phyloP scores from a whole-genome alignment of 2,888 invertebrate genomes.

The Callosobruchus maculatus region DNA sequence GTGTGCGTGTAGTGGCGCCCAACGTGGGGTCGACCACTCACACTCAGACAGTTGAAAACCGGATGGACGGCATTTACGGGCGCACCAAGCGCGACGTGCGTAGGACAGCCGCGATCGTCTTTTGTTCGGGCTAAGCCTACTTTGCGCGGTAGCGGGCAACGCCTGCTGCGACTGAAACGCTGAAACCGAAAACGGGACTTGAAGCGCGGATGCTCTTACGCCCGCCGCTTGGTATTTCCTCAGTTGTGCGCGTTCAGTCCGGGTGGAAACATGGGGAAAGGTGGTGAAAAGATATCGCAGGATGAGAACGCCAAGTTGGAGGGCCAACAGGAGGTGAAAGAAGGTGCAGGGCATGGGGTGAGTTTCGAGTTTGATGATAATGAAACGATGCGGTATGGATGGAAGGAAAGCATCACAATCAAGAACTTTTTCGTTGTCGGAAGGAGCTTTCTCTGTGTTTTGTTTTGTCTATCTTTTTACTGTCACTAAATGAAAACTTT shows the following conservation, averaged over 20 bases:
- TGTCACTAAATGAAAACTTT: too few species aligned
- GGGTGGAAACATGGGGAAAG: constrained; percentile 29
- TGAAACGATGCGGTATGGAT: too few species aligned
- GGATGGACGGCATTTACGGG: neutral
- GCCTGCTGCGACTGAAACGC: neutral
- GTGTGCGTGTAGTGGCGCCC: neutral
- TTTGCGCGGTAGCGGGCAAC: neutral
- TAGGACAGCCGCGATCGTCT: neutral
- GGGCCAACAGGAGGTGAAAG: constrained; percentile 12
- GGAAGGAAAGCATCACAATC: too few species aligned
- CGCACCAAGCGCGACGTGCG: neutral
- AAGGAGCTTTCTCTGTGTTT: too few species aligned
- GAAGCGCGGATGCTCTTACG: neutral
- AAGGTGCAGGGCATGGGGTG: constrained; percentile 12
- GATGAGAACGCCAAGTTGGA: constrained; percentile 19
- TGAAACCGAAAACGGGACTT: neutral
- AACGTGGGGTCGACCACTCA: neutral
- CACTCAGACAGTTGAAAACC: neutral
- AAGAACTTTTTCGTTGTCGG: too few species aligned
- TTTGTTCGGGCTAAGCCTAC: neutral
- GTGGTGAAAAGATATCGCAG: constrained; percentile 28
- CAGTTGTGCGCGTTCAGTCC: neutral
- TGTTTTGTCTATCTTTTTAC: too few species aligned
- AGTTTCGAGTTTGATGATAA: constrained; percentile 3
- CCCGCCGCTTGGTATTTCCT: neutral